phyloP scores from a whole-genome alignment of 2,888 invertebrate species.

The Bellardia pandia region DNA sequence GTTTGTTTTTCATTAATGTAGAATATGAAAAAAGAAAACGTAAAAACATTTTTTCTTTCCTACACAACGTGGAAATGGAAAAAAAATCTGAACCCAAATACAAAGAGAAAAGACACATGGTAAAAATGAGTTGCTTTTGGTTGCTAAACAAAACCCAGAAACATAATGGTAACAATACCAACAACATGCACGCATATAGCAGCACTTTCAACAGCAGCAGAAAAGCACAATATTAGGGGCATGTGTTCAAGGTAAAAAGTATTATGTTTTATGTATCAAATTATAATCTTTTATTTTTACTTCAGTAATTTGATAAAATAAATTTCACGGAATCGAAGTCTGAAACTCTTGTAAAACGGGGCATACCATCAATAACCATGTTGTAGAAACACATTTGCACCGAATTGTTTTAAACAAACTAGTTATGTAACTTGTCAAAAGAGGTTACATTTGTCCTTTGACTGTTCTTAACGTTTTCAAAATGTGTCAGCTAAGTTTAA shows the following conservation, averaged over 20 bases:
- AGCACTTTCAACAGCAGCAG: not conserved
- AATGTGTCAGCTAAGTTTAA: too few relatives aligned
- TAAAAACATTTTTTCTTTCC: not conserved
- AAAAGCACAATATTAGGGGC: not conserved
- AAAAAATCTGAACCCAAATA: not conserved
- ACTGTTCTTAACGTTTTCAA: too few relatives aligned
- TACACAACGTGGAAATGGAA: not conserved
- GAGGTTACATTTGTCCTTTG: too few relatives aligned
- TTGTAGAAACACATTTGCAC: too few relatives aligned
- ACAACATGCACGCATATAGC: conserved; percentile 5
- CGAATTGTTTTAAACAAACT: too few relatives aligned
- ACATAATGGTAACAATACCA: conserved; percentile 36
- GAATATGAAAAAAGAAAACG: not conserved
- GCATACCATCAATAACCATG: too few relatives aligned
- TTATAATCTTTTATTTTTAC: too few relatives aligned
- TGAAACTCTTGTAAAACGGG: too few relatives aligned
- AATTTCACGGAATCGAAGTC: too few relatives aligned
- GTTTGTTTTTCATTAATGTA: conserved; percentile 66
- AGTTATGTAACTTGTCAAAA: too few relatives aligned
- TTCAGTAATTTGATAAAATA: too few relatives aligned
- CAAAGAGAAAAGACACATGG: conserved; percentile 19
- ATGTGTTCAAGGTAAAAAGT: not conserved
- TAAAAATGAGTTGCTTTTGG: conserved; percentile 7
- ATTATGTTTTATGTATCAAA: not conserved
- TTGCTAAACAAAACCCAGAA: conserved; percentile 4